A percentile compares a stretch with the other conserved stretches of the same genome.
Conservation (phyloP, 53 echinoderm and acorn worm genomes). For the Stichopus horrens region DNA sequence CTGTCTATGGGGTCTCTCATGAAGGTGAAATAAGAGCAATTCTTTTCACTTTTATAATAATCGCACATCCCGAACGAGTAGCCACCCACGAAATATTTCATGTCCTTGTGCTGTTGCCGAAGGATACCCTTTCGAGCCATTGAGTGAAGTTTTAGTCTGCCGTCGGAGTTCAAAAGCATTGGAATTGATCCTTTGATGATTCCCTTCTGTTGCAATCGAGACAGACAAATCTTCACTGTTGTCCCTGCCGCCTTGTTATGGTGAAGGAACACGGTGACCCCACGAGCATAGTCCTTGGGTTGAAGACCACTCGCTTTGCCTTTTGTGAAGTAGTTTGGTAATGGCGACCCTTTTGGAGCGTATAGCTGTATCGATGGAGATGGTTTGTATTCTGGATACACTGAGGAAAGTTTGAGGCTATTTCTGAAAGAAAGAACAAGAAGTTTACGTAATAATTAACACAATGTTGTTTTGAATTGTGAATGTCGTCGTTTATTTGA, state of each 20-base stretch:
- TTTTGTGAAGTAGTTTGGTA: not conserved
- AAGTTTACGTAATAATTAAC: too few relatives aligned
- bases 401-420: too few relatives aligned
- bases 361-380: not conserved
- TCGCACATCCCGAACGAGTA: constrained; percentile 81
- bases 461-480: too few relatives aligned
- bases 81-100: constrained; percentile 55
- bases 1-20: constrained; percentile 72
- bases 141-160: not conserved
- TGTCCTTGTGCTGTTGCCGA: not conserved
- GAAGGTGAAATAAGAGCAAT: constrained; percentile 83
- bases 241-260: not conserved
- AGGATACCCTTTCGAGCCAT: not conserved
- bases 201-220: not conserved
- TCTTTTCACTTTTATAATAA: constrained; percentile 24
- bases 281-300: not conserved
- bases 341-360: not conserved
- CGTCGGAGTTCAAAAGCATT: not conserved
- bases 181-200: not conserved
- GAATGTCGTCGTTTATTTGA: too few relatives aligned
- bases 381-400: not conserved
- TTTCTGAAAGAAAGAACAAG: too few relatives aligned
- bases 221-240: not conserved
- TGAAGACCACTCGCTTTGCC: not conserved
- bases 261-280: not conserved